Evolutionary conservation across 2,888 invertebrate species (phyloP).

Genomic region (Diabrotica balteata): DNA sequence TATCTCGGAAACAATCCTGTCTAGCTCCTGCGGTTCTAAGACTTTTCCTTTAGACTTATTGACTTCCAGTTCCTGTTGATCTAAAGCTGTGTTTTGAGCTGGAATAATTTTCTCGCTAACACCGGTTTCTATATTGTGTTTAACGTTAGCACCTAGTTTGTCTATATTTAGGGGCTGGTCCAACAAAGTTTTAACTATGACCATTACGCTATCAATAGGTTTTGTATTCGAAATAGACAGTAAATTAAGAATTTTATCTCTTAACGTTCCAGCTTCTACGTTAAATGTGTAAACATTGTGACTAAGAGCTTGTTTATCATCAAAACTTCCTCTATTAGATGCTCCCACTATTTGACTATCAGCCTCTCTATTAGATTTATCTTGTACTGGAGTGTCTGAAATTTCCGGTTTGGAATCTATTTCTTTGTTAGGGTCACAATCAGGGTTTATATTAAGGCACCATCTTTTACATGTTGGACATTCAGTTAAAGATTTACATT

Average conservation of each 20-base stretch:
- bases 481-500: slow-evolving; percentile 4
- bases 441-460: slow-evolving; percentile 6
- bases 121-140: not conserved
- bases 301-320: not conserved
- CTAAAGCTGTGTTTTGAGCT: too few species aligned
- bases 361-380: not conserved
- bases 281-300: slow-evolving; percentile 20
- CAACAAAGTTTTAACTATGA: slow-evolving; percentile 32
- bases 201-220: slow-evolving; percentile 35
- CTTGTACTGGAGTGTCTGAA: not conserved
- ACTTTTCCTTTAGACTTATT: not conserved
- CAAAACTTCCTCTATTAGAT: slow-evolving; percentile 18
- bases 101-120: not conserved
- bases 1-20: slow-evolving; percentile 4
- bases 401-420: not conserved
- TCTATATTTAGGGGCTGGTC: not conserved
- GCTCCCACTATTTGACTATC: not conserved
- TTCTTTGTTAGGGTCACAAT: slow-evolving; percentile 5
- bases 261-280: slow-evolving; percentile 15
- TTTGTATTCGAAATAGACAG: slow-evolving; percentile 33
- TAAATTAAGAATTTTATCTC: slow-evolving; percentile 36
- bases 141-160: not conserved
- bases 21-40: not conserved
- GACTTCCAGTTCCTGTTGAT: not conserved
- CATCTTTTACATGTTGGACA: slow-evolving; percentile 25